Base-by-base conservation (phyloP, 1,140 invertebrate genomes). In the Drosophila simulans region DNA sequence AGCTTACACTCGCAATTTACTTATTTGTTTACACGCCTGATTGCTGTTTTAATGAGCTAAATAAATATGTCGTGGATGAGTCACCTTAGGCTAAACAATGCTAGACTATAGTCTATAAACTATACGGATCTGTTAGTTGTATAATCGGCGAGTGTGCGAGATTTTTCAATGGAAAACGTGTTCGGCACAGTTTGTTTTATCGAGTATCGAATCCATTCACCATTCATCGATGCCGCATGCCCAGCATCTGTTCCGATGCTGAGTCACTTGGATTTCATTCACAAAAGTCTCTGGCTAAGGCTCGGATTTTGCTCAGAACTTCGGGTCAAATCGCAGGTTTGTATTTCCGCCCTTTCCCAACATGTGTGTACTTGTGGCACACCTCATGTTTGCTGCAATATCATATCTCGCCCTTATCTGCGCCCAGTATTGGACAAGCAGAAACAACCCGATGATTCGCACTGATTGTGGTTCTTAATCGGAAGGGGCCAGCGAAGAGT, bases 131-230 rank as follows among this genome's bases (percentile, higher is more conserved):
- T 66, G 34, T 31, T 43, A 45, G 37, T 20, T 62, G 58, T 48
- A 20, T 46, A 12, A 54, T 53, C 22, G 35, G 10, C 12, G 13
- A 20, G 20, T 63, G 74, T 51, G 49, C 43, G 37, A 48, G 57
- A 52, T 69, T 48, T 71, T 88, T 85, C 83, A 82, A 71, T 88
- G 74, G 78, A 77, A 81, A 85, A 65, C 65, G 46, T 72, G 63
- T 57, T 45, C 46, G 73, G 27, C 42, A 53, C 15, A 39, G 25
- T 51, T 42, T 25, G 43, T 77, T 75, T 58, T 70, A 73, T 79
- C 57, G 54, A 57, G 20, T 70, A 57, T 64, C 43, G 22, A 81
- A 65, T 86, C n/a, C 82, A 77, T 86, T 80, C 48, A 62, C 37
- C 35, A 63, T 73, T 76, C 73, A 76, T 59, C 35, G 20, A 60